Evolutionary conservation across 2,888 invertebrate genomes (phyloP).

Genomic region (Melinaea marsaeus): DNA sequence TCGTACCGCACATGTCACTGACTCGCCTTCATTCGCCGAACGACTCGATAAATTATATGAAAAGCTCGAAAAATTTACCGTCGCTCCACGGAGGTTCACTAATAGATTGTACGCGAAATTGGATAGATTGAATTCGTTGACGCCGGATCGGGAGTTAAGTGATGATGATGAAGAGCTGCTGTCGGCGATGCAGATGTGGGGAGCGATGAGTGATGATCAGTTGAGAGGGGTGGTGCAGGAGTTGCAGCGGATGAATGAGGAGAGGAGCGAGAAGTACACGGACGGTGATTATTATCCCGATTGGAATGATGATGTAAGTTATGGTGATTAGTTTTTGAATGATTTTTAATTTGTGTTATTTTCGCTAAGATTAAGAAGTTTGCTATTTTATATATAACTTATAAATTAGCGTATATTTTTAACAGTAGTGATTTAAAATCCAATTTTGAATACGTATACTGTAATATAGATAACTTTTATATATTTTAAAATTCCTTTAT

Average conservation of each 20-base stretch:
- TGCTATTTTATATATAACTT: no score
- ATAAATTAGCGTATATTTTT: no score
- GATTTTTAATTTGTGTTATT: not conserved
- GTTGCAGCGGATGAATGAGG: slow-evolving; percentile 51
- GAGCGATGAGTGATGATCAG: slow-evolving; percentile 53
- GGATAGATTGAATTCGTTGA: slow-evolving; percentile 55
- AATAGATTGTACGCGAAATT: slow-evolving; percentile 54
- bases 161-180: slow-evolving; percentile 64
- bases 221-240: slow-evolving; percentile 56
- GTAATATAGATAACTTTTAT: no score
- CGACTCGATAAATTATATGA: slow-evolving; percentile 55
- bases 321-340: slow-evolving; percentile 5
- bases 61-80: slow-evolving; percentile 56
- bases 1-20: slow-evolving; percentile 56
- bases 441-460: no score
- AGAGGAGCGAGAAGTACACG: slow-evolving; percentile 40
- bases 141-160: slow-evolving; percentile 44
- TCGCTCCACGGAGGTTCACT: slow-evolving; percentile 39
- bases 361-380: no score
- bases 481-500: no score
- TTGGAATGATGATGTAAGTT: slow-evolving; percentile 64
- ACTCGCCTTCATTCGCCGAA: slow-evolving; percentile 53
- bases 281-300: slow-evolving; percentile 52
- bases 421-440: no score
- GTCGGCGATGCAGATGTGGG: slow-evolving; percentile 59